Conservation (phyloP, 2,888 invertebrate species). For the Sarcophaga subvicina region DNA sequence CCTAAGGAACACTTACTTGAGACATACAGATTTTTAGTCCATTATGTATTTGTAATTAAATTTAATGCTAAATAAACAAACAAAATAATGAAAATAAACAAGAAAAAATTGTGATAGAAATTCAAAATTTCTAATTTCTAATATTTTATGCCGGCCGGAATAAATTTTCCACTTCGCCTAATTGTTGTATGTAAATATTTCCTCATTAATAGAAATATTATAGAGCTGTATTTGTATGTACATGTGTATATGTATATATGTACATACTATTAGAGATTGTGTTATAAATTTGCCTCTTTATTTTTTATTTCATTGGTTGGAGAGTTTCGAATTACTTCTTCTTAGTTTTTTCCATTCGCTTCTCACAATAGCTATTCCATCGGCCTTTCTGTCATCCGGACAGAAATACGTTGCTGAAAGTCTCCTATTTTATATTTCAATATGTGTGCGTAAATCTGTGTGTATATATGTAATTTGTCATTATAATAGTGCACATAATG, state of each 20-base stretch:
- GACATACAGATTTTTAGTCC: no score
- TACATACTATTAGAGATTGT: no score
- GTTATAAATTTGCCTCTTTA: neutral
- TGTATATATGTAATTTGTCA: no score
- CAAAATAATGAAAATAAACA: neutral
- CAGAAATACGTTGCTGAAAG: no score
- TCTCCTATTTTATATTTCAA: no score
- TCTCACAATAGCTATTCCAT: no score
- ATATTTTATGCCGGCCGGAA: neutral
- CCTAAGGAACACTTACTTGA: no score
- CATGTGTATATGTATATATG: neutral
- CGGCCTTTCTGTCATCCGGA: no score
- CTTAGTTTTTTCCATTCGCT: no score
- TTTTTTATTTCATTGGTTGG: constrained; percentile 3
- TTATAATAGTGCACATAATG: no score
- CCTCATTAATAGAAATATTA: neutral
- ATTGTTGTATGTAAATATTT: constrained; percentile 14
- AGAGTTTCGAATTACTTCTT: neutral
- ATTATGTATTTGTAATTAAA: no score
- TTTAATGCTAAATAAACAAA: neutral
- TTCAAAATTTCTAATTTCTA: neutral
- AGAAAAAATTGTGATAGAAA: neutral
- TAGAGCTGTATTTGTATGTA: neutral
- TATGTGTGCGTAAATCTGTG: no score
- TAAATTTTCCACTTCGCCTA: constrained; percentile 10